phyloP scores from a whole-genome alignment of 1,140 invertebrate genomes.

The Temnothorax curvispinosus region DNA sequence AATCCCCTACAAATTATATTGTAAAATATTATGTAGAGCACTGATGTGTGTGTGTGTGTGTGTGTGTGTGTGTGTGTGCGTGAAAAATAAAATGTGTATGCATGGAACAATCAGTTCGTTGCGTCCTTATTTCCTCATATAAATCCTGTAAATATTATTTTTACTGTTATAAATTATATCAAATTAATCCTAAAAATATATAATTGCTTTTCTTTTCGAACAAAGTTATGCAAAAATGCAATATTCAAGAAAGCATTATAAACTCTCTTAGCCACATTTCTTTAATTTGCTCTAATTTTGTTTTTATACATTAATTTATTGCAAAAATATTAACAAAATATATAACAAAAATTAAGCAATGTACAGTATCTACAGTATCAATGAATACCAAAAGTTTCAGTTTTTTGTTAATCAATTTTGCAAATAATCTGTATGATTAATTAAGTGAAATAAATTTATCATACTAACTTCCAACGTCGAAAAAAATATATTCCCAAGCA shows the following conservation, averaged over 20 bases:
- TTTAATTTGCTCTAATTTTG: background rate
- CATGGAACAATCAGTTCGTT: background rate
- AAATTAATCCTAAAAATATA: background rate
- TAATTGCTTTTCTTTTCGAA: background rate
- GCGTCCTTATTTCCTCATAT: background rate
- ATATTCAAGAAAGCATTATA: background rate
- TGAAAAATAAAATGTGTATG: slow-evolving; percentile 26
- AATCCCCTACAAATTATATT: background rate
- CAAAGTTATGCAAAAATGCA: background rate
- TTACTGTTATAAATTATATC: background rate
- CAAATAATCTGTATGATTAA: background rate
- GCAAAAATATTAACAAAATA: background rate
- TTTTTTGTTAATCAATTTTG: background rate
- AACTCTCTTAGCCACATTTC: background rate
- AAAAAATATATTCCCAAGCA: background rate
- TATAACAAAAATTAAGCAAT: no score
- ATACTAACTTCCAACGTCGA: background rate
- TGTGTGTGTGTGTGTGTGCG: background rate
- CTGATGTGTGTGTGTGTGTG: no score
- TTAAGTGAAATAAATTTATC: background rate
- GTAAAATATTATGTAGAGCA: slow-evolving; percentile 8
- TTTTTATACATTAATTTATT: slow-evolving; percentile 2
- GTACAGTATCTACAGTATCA: no score
- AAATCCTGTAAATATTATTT: slow-evolving; percentile 15
- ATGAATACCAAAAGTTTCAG: background rate